phyloP scores from a whole-genome alignment of 2,888 invertebrate species.

The Herminia tarsipennalis region DNA sequence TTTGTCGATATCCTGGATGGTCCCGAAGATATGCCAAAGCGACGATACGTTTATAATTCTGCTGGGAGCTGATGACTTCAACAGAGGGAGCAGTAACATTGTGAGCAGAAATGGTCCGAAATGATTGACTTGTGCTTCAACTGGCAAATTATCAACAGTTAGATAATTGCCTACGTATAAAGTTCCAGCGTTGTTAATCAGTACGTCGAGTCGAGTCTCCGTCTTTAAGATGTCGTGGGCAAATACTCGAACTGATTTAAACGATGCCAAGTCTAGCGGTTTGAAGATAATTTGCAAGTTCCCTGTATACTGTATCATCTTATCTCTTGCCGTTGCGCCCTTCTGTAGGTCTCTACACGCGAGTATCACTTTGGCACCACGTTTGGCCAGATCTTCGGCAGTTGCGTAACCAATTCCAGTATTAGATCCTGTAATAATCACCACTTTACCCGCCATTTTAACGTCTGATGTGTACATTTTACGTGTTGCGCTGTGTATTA shows the following conservation, averaged over 20 bases:
- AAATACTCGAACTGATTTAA: slow-evolving; percentile 91
- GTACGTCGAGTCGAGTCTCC: slow-evolving; percentile 89
- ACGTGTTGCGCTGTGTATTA: slow-evolving; percentile 39
- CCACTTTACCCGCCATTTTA: slow-evolving; percentile 53
- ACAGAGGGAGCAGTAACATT: slow-evolving; percentile 90
- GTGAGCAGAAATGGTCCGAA: slow-evolving; percentile 96
- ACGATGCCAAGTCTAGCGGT: slow-evolving; percentile 89
- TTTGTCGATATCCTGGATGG: slow-evolving; percentile 88
- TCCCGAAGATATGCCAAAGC: slow-evolving; percentile 88
- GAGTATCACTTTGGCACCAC: slow-evolving; percentile 82
- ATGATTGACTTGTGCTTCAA: slow-evolving; percentile 95
- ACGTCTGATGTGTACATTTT: slow-evolving; percentile 21
- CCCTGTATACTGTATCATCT: slow-evolving; percentile 87
- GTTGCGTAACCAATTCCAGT: slow-evolving; percentile 65
- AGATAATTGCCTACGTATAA: slow-evolving; percentile 86
- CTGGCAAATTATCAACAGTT: slow-evolving; percentile 92
- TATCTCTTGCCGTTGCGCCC: slow-evolving; percentile 74
- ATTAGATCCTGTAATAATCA: slow-evolving; percentile 67
- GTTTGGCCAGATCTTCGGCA: slow-evolving; percentile 66
- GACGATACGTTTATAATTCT: slow-evolving; percentile 92
- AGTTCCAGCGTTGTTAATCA: slow-evolving; percentile 95
- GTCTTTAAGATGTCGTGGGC: slow-evolving; percentile 89
- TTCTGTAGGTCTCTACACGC: slow-evolving; percentile 75
- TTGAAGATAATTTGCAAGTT: slow-evolving; percentile 88
- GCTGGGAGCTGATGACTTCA: slow-evolving; percentile 89